phyloP scores from a whole-genome alignment of 2,888 invertebrate species.

The Dione juno region DNA sequence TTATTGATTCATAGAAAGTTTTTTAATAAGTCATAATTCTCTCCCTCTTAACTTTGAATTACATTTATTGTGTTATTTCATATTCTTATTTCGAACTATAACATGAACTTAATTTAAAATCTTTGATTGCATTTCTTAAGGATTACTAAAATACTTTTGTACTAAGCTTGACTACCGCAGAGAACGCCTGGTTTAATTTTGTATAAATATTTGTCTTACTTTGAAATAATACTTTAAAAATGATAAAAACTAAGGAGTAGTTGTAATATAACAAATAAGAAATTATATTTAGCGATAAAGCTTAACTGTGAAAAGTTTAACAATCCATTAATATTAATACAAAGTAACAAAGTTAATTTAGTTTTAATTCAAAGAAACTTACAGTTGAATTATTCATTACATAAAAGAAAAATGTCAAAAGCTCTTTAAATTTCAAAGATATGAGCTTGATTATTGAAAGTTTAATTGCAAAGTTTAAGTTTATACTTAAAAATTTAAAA shows the following conservation, averaged over 20 bases:
- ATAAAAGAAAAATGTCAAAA: slow-evolving; percentile 22
- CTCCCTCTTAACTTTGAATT: no score
- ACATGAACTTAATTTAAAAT: no score
- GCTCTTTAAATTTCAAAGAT: slow-evolving; percentile 15
- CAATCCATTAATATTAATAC: neutral
- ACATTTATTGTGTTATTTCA: no score
- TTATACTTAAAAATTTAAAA: neutral
- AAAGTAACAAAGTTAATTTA: slow-evolving; percentile 21
- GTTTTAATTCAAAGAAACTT: slow-evolving; percentile 14
- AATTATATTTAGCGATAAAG: neutral
- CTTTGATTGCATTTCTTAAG: no score
- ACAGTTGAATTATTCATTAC: slow-evolving; percentile 31
- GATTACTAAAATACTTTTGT: no score
- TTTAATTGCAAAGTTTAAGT: neutral
- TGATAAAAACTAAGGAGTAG: no score
- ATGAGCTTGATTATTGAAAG: slow-evolving; percentile 6
- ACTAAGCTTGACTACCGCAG: no score
- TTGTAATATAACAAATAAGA: neutral
- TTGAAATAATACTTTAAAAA: no score
- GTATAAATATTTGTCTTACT: no score
- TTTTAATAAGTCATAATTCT: no score
- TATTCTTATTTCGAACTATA: no score
- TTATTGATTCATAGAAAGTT: neutral
- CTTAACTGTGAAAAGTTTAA: neutral
- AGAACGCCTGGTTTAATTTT: no score